phyloP scores from a whole-genome alignment of 2,888 invertebrate genomes.

The Bugulina stolonifera region DNA sequence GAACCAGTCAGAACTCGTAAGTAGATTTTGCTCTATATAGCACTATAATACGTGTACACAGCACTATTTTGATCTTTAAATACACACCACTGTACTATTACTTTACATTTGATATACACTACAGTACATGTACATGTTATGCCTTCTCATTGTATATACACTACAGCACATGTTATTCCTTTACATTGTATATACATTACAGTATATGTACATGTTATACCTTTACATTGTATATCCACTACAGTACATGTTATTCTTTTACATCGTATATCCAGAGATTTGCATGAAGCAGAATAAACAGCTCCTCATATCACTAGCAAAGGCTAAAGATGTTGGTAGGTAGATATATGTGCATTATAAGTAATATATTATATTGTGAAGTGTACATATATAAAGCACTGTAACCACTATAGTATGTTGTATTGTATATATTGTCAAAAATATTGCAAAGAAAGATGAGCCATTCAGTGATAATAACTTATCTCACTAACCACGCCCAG shows the following conservation, averaged over 20 bases:
- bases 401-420: too few species aligned
- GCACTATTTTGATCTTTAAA: background rate
- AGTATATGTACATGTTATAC: background rate
- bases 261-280: too few species aligned
- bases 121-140: background rate
- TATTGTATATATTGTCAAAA: too few species aligned
- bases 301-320: conserved; percentile 69
- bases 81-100: too few species aligned
- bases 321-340: conserved; percentile 73
- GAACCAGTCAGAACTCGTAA: background rate
- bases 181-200: background rate
- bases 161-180: too few species aligned
- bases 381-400: background rate
- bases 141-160: background rate
- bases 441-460: too few species aligned
- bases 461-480: too few species aligned
- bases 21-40: background rate
- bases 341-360: background rate
- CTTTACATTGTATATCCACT: background rate
- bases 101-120: background rate
- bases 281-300: conserved; percentile 73
- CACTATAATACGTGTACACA: background rate
- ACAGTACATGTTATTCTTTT: too few species aligned
- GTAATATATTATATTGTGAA: background rate
- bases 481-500: too few species aligned